Percentiles rank a stretch among this genome's conserved stretches.
Evolutionary conservation across 2,113 vertebrate species (phyloP).

Genomic region (Plecotus auritus): DNA sequence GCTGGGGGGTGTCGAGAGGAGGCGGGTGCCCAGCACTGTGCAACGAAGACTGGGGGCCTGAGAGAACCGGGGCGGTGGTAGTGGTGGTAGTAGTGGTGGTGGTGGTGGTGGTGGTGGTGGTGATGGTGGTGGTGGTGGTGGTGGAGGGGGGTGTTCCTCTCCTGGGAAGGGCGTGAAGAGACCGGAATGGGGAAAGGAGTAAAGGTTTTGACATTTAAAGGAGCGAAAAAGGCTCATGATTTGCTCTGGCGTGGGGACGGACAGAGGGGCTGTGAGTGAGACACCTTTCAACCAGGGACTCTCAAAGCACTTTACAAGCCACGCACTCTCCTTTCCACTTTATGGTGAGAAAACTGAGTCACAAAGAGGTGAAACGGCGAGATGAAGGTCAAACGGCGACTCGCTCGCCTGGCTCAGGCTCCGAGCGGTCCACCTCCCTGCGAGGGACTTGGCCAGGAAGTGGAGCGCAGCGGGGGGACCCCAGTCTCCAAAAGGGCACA

Average conservation of each 20-base stretch:
- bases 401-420: not conserved
- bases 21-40: not conserved
- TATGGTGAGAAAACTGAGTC: conserved; percentile 60
- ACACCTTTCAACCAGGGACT: not conserved
- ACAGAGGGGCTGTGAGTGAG: not conserved
- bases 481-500: not conserved
- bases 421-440: not conserved
- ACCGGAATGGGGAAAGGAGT: not conserved
- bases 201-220: not conserved
- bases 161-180: not conserved
- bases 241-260: not conserved
- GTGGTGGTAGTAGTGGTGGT: no score
- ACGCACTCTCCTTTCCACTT: conserved; percentile 41
- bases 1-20: not conserved
- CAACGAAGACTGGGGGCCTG: not conserved
- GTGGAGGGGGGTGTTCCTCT: not conserved
- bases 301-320: conserved; percentile 35
- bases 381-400: conserved; percentile 38
- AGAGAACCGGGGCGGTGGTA: not conserved
- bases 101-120: not conserved
- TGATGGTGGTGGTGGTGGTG: no score
- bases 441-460: not conserved
- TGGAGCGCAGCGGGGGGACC: not conserved
- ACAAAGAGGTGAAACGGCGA: conserved; percentile 52
- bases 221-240: not conserved